Evolutionary conservation across 2,797 vertebrate species (phyloP).

Genomic region (Phoxinus dragarum): DNA sequence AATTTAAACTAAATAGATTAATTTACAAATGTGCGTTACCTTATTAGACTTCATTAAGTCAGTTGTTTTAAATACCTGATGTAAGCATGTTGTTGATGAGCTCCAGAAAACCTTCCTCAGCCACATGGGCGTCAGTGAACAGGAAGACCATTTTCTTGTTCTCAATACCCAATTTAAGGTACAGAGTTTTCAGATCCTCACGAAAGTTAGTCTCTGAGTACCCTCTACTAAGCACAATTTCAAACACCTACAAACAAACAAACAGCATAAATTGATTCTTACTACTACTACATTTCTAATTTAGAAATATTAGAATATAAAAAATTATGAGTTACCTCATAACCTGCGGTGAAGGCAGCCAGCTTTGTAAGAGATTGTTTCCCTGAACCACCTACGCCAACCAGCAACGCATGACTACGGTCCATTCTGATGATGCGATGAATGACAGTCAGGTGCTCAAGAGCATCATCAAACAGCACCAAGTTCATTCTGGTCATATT

Average conservation of each 20-base stretch:
- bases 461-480: constrained; percentile 93
- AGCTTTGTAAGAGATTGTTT: constrained; percentile 93
- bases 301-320: neutral
- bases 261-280: neutral
- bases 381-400: constrained; percentile 92
- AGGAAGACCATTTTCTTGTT: constrained; percentile 89
- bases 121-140: constrained; percentile 93
- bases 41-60: neutral
- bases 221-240: constrained; percentile 90
- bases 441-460: constrained; percentile 91
- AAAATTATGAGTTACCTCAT: constrained; percentile 80
- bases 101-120: constrained; percentile 94
- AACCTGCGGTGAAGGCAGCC: constrained; percentile 89
- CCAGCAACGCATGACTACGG: constrained; percentile 89
- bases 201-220: constrained; percentile 88
- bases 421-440: constrained; percentile 92
- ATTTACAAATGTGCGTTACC: neutral
- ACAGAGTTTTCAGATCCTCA: constrained; percentile 90
- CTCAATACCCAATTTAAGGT: constrained; percentile 89
- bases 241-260: constrained; percentile 83
- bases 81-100: constrained; percentile 99
- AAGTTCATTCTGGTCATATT: constrained; percentile 86
- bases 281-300: neutral
- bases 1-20: neutral
- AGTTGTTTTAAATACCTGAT: constrained; percentile 80